Evolutionary conservation across 2,797 vertebrate species (phyloP), one percentile per base, ranked within the genome.

Genomic region (Streptopelia turtur): DNA sequence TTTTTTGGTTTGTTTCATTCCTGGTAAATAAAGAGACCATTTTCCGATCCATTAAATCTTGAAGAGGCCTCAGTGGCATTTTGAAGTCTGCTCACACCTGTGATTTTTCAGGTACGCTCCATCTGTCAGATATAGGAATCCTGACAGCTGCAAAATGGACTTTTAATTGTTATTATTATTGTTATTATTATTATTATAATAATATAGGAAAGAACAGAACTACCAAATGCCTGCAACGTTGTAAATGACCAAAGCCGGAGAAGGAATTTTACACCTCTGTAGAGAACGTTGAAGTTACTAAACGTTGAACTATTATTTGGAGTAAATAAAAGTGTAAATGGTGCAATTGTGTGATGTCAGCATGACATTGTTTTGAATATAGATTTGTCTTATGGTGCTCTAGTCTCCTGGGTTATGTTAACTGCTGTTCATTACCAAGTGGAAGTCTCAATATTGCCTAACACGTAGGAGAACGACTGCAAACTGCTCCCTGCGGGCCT

Each of bases 311-410:
- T 97, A 87, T 97, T 97, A 96, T 96, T 96, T 94, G 95, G 97
- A 96, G 95, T 96, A 97, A 96, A 95, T 96, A 95, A 97, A 97
- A 97, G 97, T 98, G 98, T 98, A 97, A 98, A 96, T 97, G 98
- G 98, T 98, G 97, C 97, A 90, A 68, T 97, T 96, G 95, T 97
- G 97, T 98, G 97, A 95, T 97, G 98, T 98, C 97, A 97, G 98
- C 98, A 98, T 98, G 98, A 97, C 84, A 57, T 98, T 97, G 97
- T 98, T 97, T 97, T 97, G 97, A 98, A 91, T 98, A 97, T 98
- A 98, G 97, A 97, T 89, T 98, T 98, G 96, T 97, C 97, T 98
- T 97, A 97, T 96, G 98, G 97, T 98, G 98, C 98, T 98, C 97
- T 96, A 97, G 97, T 98, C 97, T 98, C 97, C 98, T 98, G 97